Evolutionary conservation across 1,140 invertebrate species (phyloP).

Genomic region (Scaptomyza hsui): DNA sequence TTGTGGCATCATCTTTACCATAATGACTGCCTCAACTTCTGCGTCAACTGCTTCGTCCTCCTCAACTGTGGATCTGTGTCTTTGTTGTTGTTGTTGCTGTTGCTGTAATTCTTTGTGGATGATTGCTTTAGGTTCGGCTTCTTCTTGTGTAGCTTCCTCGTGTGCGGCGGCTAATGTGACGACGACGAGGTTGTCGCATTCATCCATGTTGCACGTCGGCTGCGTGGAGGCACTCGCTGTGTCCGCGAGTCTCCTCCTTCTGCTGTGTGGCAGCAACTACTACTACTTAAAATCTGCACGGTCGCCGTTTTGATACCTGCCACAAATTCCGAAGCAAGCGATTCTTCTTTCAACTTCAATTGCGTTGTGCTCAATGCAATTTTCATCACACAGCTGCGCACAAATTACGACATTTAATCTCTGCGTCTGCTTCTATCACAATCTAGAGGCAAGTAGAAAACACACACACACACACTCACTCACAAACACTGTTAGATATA

Average conservation of each 20-base stretch:
- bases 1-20: constrained; percentile 59
- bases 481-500: constrained; percentile 26
- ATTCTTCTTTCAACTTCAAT: constrained; percentile 6
- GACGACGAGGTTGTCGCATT: constrained; percentile 84
- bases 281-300: constrained; percentile 11
- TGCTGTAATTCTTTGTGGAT: constrained; percentile 20
- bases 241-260: constrained; percentile 52
- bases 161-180: constrained; percentile 73
- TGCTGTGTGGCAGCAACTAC: constrained; percentile 20
- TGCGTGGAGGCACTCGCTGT: constrained; percentile 62
- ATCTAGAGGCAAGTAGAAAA: constrained; percentile 43
- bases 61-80: constrained; percentile 27
- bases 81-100: not conserved
- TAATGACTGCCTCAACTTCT: constrained; percentile 78
- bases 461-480: constrained; percentile 1
- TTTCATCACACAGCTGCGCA: constrained; percentile 64
- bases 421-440: constrained; percentile 3
- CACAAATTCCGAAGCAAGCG: constrained; percentile 3
- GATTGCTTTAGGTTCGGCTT: constrained; percentile 35
- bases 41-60: constrained; percentile 69
- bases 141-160: constrained; percentile 44
- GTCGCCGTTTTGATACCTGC: constrained; percentile 46
- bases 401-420: constrained; percentile 81
- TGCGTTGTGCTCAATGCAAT: constrained; percentile 42
- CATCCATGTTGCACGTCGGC: constrained; percentile 83